Conservation (phyloP, 64 coral and sea anemone genomes). For the Pocillopora verrucosa region DNA sequence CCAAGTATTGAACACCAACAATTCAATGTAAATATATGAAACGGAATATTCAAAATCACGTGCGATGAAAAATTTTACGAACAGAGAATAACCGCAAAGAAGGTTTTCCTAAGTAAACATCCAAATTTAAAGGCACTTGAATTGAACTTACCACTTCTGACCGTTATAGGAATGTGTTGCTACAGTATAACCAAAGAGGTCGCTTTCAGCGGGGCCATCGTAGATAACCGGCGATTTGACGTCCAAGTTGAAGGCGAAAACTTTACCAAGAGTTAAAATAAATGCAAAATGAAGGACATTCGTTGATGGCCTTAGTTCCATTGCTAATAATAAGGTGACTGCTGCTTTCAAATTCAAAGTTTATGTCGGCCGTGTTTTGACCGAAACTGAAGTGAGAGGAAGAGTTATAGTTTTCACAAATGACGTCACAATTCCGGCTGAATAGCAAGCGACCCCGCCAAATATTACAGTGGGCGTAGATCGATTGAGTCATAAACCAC, state of each 20-base stretch:
- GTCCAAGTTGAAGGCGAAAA: constrained; percentile 11
- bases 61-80: not conserved
- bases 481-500: not conserved
- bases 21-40: not conserved
- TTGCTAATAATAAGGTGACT: not conserved
- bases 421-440: constrained; percentile 6
- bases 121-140: not conserved
- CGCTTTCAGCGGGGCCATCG: not conserved
- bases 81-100: not conserved
- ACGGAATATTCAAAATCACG: not conserved
- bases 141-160: not conserved
- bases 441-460: not conserved
- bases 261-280: not conserved
- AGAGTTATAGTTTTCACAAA: not conserved
- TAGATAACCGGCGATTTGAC: not conserved
- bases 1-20: not conserved
- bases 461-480: not conserved
- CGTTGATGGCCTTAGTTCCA: not conserved
- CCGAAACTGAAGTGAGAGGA: too few relatives aligned
- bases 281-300: not conserved
- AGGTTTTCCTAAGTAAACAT: not conserved
- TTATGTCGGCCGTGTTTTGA: too few relatives aligned
- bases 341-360: too few relatives aligned
- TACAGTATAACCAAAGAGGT: not conserved
- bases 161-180: constrained; percentile 10